Evolutionary conservation across 1,140 invertebrate species (phyloP).

Genomic region (Trichogramma pretiosum): DNA sequence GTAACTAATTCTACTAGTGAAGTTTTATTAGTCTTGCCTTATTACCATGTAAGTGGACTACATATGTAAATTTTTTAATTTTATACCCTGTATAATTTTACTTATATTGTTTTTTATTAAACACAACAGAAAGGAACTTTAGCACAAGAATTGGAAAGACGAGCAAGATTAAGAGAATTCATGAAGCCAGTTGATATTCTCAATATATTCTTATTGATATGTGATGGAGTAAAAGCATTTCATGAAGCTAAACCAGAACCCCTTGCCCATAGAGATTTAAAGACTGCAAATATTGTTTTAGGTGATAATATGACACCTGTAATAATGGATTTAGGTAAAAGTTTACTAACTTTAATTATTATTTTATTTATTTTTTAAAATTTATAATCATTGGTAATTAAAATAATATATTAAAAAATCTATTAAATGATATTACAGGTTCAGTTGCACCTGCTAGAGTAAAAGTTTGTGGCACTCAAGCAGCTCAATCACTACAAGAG

Average conservation of each 20-base stretch:
- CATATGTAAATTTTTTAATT: constrained; percentile 9
- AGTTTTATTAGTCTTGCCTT: constrained; percentile 69
- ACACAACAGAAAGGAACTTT: constrained; percentile 61
- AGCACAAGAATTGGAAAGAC: constrained; percentile 56
- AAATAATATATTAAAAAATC: neutral
- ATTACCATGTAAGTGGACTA: constrained; percentile 60
- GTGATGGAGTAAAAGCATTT: constrained; percentile 65
- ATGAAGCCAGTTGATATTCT: constrained; percentile 59
- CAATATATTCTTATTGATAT: constrained; percentile 64
- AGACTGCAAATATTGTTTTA: constrained; percentile 75
- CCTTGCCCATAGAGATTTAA: constrained; percentile 75
- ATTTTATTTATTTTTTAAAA: neutral
- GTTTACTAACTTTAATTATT: neutral
- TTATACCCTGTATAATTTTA: neutral
- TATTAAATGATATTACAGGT: constrained; percentile 39
- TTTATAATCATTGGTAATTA: neutral
- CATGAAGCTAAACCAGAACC: constrained; percentile 65
- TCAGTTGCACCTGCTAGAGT: constrained; percentile 68
- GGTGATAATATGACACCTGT: constrained; percentile 62
- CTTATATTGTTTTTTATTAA: neutral
- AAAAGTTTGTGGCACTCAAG: constrained; percentile 61
- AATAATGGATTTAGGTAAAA: constrained; percentile 71
- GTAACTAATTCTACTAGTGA: constrained; percentile 62
- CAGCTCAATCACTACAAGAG: constrained; percentile 71
- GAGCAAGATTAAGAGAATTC: constrained; percentile 51